Percentiles rank a stretch among this genome's conserved stretches.
Evolutionary conservation across 2,888 invertebrate genomes (phyloP).

Genomic region (Noctua pronuba): DNA sequence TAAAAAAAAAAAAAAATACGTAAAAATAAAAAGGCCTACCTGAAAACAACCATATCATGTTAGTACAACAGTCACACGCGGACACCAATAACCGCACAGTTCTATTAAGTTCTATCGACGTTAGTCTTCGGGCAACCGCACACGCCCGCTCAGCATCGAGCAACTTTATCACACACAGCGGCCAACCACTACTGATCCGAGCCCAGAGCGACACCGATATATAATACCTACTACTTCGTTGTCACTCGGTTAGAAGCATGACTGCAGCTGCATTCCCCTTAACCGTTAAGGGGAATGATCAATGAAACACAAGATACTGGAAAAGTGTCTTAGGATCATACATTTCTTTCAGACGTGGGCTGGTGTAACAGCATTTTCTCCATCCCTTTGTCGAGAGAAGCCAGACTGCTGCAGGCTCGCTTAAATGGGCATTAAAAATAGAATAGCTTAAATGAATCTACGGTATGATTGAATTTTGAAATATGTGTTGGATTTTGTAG

Average conservation of each 20-base stretch:
- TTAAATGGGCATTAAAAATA: too few relatives aligned
- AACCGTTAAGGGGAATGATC: too few relatives aligned
- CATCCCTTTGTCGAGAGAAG: too few relatives aligned
- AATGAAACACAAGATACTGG: not conserved
- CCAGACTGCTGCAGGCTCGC: too few relatives aligned
- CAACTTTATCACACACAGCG: not conserved
- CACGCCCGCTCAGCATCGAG: not conserved
- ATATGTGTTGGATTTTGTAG: too few relatives aligned
- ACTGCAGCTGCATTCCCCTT: not conserved
- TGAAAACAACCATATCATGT: not conserved
- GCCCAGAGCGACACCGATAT: conserved; percentile 14
- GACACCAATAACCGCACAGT: conserved; percentile 17
- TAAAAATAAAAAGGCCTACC: conserved; percentile 10
- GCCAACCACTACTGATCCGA: conserved; percentile 29
- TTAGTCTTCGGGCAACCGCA: conserved; percentile 3
- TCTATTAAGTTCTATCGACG: not conserved
- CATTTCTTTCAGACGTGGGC: too few relatives aligned
- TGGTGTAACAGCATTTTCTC: too few relatives aligned
- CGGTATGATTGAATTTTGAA: too few relatives aligned
- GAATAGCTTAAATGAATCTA: too few relatives aligned
- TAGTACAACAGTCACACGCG: conserved; percentile 5
- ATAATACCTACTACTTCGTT: conserved; percentile 13
- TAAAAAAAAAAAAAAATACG: not conserved
- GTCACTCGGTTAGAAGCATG: not conserved
- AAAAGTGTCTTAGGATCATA: too few relatives aligned